Evolutionary conservation across 2,797 vertebrate genomes (phyloP), one percentile per base, ranked within the genome.

Genomic region (Ctenopoma multispine): DNA sequence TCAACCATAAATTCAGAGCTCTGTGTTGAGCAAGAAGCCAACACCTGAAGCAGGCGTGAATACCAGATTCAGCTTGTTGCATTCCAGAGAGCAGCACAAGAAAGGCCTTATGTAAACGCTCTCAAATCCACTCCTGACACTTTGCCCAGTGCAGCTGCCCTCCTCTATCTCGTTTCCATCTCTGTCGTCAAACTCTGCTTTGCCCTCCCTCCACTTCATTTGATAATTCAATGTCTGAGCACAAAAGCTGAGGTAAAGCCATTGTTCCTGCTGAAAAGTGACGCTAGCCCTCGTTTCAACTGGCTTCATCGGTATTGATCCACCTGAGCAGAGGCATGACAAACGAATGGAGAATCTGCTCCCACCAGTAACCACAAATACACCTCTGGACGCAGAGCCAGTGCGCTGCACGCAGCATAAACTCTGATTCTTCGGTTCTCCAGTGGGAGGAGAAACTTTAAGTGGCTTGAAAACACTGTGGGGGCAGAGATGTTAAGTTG

Each of bases 181-280:
- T 61, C 60, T 24, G 56, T 29, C 56, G 34, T n/a, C 38, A 1
- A 23, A 11, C 23, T 17, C 5, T 4, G 55, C 29, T 15, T 12
- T 31, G 12, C 43, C 50, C 38, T 40, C 51, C 70, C 72, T 58
- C 38, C 20, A 2, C 64, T 73, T 10, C 4, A 63, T 70, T 62
- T 9, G 15, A 73, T 77, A 73, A 81, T 79, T 86, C 81, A 84
- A 87, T 82, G 78, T 84, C 66, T 54, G 11, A 31, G 18, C 73
- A 89, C 76, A 90, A 90, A 83, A 51, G 80, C 63, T 2, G 27
- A 48, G 46, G 73, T 38, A 72, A 77, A 80, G 57, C 77, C 74
- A 81, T 88, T 91, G 87, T 91, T 89, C 60, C 49, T 1, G 21
- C 29, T 79, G 82, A 89, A 87, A 85, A 80, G 69, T 60, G 66